Conservation (phyloP, 1,140 invertebrate genomes). For the Manduca sexta region DNA sequence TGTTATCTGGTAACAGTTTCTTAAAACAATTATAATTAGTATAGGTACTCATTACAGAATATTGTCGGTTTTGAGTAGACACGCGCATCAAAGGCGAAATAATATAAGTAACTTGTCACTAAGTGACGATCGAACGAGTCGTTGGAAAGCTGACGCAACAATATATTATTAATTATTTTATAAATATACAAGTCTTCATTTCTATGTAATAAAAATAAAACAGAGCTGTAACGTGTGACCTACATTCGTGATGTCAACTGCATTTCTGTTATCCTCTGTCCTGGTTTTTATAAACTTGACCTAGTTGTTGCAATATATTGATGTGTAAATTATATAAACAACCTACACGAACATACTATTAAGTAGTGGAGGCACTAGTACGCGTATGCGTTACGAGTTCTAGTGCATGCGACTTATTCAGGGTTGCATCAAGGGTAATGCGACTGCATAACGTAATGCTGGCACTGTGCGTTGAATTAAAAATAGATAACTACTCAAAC, state of each 20-base stretch:
- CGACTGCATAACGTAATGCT: constrained; percentile 13
- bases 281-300: constrained; percentile 66
- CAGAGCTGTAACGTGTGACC: constrained; percentile 18
- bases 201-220: no score
- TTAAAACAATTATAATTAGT: no score
- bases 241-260: constrained; percentile 41
- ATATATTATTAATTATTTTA: no score
- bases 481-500: not conserved
- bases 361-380: constrained; percentile 22
- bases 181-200: no score
- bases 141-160: no score
- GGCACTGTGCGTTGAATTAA: not conserved
- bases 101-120: no score
- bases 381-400: constrained; percentile 19
- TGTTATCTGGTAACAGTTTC: no score
- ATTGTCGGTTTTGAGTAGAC: no score
- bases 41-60: no score
- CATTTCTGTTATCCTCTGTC: constrained; percentile 63
- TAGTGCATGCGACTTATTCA: constrained; percentile 17
- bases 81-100: no score
- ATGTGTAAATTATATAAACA: constrained; percentile 55
- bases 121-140: no score
- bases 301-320: constrained; percentile 45
- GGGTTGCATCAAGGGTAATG: constrained; percentile 23
- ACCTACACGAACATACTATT: constrained; percentile 28